Evolutionary conservation across 2,888 invertebrate genomes (phyloP), one percentile per base, ranked within the genome.

Genomic region (Hedya salicella): DNA sequence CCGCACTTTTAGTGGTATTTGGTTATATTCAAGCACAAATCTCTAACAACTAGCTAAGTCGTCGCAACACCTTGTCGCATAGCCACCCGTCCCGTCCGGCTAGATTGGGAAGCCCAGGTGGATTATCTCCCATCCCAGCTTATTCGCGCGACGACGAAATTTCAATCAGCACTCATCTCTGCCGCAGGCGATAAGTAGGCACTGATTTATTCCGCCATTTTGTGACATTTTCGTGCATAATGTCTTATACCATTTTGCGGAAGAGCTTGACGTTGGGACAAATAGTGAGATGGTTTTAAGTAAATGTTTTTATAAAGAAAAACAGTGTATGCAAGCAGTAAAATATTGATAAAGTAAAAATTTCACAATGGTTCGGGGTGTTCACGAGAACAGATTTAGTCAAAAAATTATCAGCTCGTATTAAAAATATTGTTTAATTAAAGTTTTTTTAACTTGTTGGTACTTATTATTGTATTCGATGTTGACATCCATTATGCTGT

Each of bases 131-230:
- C 11, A 9, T 9, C 36, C 36, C 19, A 17, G 19, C 44, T 19
- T 44, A 44, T 17, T 44, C 44, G 19, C 11, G 16, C 44, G 17
- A 17, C 19, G 44, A 11, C 17, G 44, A 44, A 17, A 44, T 44
- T 44, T 44, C 44, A 44, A 44, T 44, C 44, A 44, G 44, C 44
- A 11, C 44, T 44, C 36, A 36, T 36, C 44, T 44, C 44, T 44
- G 17, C 44, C 11, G 14, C 17, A 17, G 8, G 19, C 19, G 44
- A 19, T 44, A 17, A 44, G 11, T 19, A 44, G 44, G 44, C 36
- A 6, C 25, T 44, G 44, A 3, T 44, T 44, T 19, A 44, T 25
- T 25, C 25, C 36, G 36, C 9, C 9, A 36, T 36, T 36, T 11
- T 36, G 9, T 11, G 32, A 9, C 32, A 32, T 8, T 32, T 32